A percentile compares a stretch with the other conserved stretches of the same genome.
These are phyloP conservation scores for Arnoldichthys spilopterus DNA, from an alignment of 2,797 vertebrate species.

Conservation along the genomic window DNA sequence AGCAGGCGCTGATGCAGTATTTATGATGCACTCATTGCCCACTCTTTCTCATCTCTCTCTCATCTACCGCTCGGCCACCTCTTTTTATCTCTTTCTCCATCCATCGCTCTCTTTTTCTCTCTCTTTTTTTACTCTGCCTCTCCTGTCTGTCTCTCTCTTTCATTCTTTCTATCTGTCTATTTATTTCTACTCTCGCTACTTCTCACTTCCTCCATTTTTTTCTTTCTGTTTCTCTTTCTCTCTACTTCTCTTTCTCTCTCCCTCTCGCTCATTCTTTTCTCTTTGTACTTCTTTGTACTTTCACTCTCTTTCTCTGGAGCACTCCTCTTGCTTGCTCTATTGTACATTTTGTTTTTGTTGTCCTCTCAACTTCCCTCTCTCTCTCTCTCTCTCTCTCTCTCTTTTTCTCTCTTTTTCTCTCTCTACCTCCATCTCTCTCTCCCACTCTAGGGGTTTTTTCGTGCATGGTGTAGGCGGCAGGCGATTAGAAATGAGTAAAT, in stretches of 20 bases:
- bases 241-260: slow-evolving; percentile 27
- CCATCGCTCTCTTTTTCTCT: slow-evolving; percentile 31
- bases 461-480: slow-evolving; percentile 56
- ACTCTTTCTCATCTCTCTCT: slow-evolving; percentile 50
- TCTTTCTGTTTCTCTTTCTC: slow-evolving; percentile 18
- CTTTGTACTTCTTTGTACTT: not conserved
- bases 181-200: not conserved
- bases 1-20: slow-evolving; percentile 72
- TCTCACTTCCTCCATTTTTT: too few relatives aligned
- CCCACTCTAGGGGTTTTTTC: not conserved
- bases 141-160: slow-evolving; percentile 4
- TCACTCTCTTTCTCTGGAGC: slow-evolving; percentile 36
- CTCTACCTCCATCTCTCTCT: slow-evolving; percentile 28
- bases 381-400: slow-evolving; percentile 18
- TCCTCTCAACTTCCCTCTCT: not conserved
- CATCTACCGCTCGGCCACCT: slow-evolving; percentile 24
- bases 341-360: too few relatives aligned
- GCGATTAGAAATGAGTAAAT: slow-evolving; percentile 45
- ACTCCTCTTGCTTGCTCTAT: slow-evolving; percentile 6
- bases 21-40: slow-evolving; percentile 63
- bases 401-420: not conserved
- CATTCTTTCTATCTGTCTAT: slow-evolving; percentile 1
- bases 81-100: not conserved
- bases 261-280: slow-evolving; percentile 1
- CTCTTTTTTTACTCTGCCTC: slow-evolving; percentile 1